Percentiles rank a stretch among this genome's conserved stretches.
These are phyloP conservation scores for Agrypnus murinus DNA, from an alignment of 2,888 invertebrate species.

Conservation along the genomic window DNA sequence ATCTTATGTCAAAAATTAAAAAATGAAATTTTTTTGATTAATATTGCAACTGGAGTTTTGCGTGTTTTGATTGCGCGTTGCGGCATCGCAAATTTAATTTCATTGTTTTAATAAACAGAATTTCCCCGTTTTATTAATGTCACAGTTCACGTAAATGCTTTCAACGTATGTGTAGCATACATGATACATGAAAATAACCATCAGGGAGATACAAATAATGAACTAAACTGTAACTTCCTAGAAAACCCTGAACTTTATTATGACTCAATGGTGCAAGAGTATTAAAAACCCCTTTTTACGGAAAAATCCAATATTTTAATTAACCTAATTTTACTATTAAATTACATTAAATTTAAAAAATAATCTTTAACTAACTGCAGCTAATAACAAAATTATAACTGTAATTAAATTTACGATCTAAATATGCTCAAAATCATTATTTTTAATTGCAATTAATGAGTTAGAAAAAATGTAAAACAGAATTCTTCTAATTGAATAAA, in stretches of 20 bases:
- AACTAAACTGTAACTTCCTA: neutral
- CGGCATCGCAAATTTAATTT: neutral
- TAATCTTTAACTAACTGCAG: neutral
- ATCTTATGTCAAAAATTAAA: too few species aligned
- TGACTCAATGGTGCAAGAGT: slow-evolving; percentile 1
- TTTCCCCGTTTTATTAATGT: neutral
- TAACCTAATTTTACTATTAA: neutral
- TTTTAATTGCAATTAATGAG: slow-evolving; percentile 37
- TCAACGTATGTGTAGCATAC: neutral
- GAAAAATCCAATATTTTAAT: neutral
- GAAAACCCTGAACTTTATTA: slow-evolving; percentile 7
- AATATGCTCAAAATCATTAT: slow-evolving; percentile 13
- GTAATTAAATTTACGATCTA: slow-evolving; percentile 16
- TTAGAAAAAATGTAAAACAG: slow-evolving; percentile 28
- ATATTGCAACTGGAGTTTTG: too few species aligned
- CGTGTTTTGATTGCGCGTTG: too few species aligned
- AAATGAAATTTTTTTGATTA: too few species aligned
- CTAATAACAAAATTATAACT: neutral
- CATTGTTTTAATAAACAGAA: slow-evolving; percentile 2
- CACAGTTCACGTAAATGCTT: neutral
- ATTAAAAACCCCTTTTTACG: too few species aligned
- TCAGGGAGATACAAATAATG: slow-evolving; percentile 1
- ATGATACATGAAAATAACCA: slow-evolving; percentile 7
- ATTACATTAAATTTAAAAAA: neutral
- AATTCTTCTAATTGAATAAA: slow-evolving; percentile 37